Conservation (phyloP, 2,113 vertebrate species). For the Verasper variegatus region DNA sequence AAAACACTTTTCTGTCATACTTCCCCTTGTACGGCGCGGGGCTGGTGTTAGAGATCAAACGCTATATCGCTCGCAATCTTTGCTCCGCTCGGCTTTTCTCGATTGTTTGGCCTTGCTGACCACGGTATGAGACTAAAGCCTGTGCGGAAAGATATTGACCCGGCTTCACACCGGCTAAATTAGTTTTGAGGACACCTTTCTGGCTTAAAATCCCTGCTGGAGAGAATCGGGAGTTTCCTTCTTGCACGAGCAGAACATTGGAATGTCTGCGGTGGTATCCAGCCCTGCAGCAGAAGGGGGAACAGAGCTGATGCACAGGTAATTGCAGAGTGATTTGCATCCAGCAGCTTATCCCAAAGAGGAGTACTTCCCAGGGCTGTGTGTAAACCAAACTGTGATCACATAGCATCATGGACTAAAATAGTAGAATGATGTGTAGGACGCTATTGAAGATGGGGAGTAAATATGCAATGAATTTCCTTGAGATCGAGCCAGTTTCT, state of each 20-base stretch:
- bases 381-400: conserved; percentile 30
- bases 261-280: neutral
- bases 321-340: conserved; percentile 32
- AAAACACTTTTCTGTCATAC: conserved; percentile 37
- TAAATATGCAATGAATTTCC: conserved; percentile 29
- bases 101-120: conserved; percentile 45
- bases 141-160: conserved; percentile 28
- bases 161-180: conserved; percentile 34
- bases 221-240: conserved; percentile 1
- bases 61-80: conserved; percentile 31
- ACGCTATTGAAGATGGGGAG: conserved; percentile 7
- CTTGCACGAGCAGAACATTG: conserved; percentile 4
- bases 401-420: conserved; percentile 10
- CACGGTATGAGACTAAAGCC: conserved; percentile 32
- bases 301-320: conserved; percentile 10
- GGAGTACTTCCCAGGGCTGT: neutral
- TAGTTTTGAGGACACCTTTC: conserved; percentile 32
- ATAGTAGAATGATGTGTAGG: conserved; percentile 53
- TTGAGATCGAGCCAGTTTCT: conserved; percentile 45
- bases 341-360: conserved; percentile 28
- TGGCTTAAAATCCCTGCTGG: conserved; percentile 7
- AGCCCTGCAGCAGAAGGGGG: neutral
- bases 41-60: conserved; percentile 29
- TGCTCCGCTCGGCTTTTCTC: conserved; percentile 29
- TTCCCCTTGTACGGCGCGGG: conserved; percentile 13